These are phyloP conservation scores for Aplysia californica DNA, from an alignment of 1,140 invertebrate genomes.

Conservation along the genomic window DNA sequence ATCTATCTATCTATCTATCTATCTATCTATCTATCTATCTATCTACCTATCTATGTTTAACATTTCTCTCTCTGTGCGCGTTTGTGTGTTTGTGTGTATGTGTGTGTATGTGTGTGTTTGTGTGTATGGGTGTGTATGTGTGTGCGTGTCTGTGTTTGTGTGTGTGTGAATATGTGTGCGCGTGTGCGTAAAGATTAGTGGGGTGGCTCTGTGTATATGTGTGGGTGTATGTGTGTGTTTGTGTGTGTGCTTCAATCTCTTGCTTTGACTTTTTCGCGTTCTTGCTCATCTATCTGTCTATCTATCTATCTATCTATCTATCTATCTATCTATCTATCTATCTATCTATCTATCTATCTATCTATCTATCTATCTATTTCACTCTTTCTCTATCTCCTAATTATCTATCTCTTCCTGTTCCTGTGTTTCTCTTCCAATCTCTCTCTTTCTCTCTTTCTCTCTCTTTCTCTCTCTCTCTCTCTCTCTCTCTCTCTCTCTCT, in stretches of 20 bases:
- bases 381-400: neutral
- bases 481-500: neutral
- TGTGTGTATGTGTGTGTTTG: too few relatives aligned
- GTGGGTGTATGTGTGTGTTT: neutral
- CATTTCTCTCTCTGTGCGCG: too few relatives aligned
- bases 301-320: neutral
- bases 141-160: too few relatives aligned
- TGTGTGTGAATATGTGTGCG: too few relatives aligned
- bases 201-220: too few relatives aligned
- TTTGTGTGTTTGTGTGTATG: too few relatives aligned
- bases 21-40: too few relatives aligned
- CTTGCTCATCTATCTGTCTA: neutral
- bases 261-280: neutral
- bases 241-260: neutral
- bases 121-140: neutral
- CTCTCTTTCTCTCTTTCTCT: neutral
- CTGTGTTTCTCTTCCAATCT: neutral
- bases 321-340: neutral
- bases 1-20: too few relatives aligned
- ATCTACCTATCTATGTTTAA: too few relatives aligned
- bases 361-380: neutral
- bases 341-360: neutral
- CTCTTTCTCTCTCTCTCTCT: neutral
- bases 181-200: too few relatives aligned
- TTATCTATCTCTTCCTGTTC: neutral